These are phyloP conservation scores for Chlorodrepanis virens DNA, from an alignment of 2,113 vertebrate species.

Conservation along the genomic window DNA sequence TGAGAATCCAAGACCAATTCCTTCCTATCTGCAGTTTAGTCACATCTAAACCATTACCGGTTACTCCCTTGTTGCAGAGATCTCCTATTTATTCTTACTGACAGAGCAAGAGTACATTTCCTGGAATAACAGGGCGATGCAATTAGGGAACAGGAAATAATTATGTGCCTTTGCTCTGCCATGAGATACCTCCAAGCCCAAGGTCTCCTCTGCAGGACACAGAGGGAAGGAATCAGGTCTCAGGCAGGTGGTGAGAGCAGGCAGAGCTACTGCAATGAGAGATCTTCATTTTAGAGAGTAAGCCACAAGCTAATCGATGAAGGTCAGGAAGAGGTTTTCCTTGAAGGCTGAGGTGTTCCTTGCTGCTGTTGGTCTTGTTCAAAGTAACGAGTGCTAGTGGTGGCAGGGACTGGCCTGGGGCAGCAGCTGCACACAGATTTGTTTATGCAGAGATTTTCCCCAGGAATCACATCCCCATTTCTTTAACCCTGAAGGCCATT, in stretches of 20 bases:
- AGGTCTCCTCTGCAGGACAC: not conserved
- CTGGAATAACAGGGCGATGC: conserved; percentile 33
- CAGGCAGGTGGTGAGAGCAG: not conserved
- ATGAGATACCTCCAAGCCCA: not conserved
- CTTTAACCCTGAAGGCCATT: not conserved
- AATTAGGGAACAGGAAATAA: conserved; percentile 55
- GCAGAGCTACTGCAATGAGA: not conserved
- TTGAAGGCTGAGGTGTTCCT: conserved; percentile 40
- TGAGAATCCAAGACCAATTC: not conserved
- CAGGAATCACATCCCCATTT: not conserved
- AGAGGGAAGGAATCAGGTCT: not conserved
- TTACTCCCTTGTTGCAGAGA: conserved; percentile 29
- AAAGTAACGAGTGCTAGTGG: not conserved
- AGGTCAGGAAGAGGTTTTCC: conserved; percentile 46
- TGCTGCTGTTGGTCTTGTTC: not conserved
- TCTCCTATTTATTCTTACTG: conserved; percentile 43
- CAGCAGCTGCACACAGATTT: not conserved
- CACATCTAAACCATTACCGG: conserved; percentile 34
- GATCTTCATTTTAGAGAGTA: not conserved
- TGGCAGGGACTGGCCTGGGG: not conserved
- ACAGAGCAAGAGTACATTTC: conserved; percentile 44
- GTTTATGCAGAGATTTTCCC: not conserved
- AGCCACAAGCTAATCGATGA: conserved; percentile 9
- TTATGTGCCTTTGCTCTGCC: conserved; percentile 8
- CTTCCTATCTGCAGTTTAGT: conserved; percentile 29